Base-by-base conservation (phyloP, 1,140 invertebrate genomes). In the Eciton burchellii region DNA sequence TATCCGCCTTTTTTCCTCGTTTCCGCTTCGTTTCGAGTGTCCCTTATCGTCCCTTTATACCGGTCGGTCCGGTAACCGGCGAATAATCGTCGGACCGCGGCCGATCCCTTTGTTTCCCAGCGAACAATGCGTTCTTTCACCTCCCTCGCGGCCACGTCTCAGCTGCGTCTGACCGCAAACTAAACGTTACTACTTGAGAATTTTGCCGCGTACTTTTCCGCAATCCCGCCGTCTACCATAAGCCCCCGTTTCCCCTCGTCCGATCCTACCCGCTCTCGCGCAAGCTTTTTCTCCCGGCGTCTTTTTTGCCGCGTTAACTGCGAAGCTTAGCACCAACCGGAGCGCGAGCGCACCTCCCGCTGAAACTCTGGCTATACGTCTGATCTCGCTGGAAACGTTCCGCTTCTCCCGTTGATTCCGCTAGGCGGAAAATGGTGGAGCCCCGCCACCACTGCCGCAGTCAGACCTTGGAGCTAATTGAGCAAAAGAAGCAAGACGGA, bases 21-120 rank as follows among this genome's bases (percentile, higher is more conserved):
- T 43, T 11, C 1, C 52, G 57, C 35, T 77, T 79, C n/a, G 63
- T 24, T 77, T 57, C 83, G 54, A 88, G 47, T 77, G 74, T 87
- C 68, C 70, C 68, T 74, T 66, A 59, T 47, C 66, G 49, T 47
- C 56, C 70, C 76, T 83, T 79, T 79, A 68, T 56, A 19, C 60
- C 45, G 59, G 47, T 81, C 45, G 74, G 56, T 68, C 54, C 45
- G 57, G 82, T 88, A 87, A 88, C 87, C 59, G 86, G 72, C 85
- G 83, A 87, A 88, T 88, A 88, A 88, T 88, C 85, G 86, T 82
- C 72, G 65, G 66, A 73, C 63, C 71, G 77, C 59, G 70, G 72
- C 82, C 85, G 71, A 88, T 77, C 72, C 83, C 82, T 87, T 87
- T 77, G 71, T 84, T 87, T 84, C 71, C 24, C 49, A 11, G 14